Evolutionary conservation across 2,113 vertebrate species (phyloP), one percentile per base, ranked within the genome.

Genomic region (Carettochelys insculpta): DNA sequence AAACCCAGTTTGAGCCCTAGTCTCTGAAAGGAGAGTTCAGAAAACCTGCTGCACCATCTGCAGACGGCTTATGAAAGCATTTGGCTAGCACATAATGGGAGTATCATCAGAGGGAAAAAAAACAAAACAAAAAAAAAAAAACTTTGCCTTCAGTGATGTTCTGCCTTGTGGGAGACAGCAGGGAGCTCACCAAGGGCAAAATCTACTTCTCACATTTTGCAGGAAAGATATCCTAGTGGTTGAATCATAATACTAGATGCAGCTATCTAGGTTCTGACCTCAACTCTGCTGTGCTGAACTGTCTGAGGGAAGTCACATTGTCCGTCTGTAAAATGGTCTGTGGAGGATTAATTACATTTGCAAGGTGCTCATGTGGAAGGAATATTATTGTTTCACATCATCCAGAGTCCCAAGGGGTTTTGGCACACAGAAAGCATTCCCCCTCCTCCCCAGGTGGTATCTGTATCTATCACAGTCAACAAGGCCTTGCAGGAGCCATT

Each of bases 301-400:
- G n/a, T 29, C 80, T 85, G 88, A 56, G 31, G 45, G 83, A 95
- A 90, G 75, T 83, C 77, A 85, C 77, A 45, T 95, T 85, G 53
- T 83, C 93, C n/a, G 0, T 29, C 78, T 88, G 79, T 77, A 86
- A 93, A 95, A 92, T 75, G 84, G 68, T 43, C 77, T 4, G 25
- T 58, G 0, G 3, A 93, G 83, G 89, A 95, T 95, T 95, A 94
- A 94, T 90, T 88, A 83, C 65, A 34, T 77, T 93, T 92, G 54
- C 84, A 95, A 92, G 71, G 88, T 80, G 61, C 89, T 89, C 71
- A 85, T 92, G 87, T 83, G 87, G 92, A 92, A 94, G 90, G 81
- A 90, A 94, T 92, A 73, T 96, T 93, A 92, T 65, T 84, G 54
- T 90, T 94, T 95, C 90, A 89, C 92, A 94, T 82, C 87, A 89